Percentiles rank a stretch among this genome's conserved stretches.
Evolutionary conservation across 2,113 vertebrate species (phyloP).

Genomic region (Aphyosemion australe): DNA sequence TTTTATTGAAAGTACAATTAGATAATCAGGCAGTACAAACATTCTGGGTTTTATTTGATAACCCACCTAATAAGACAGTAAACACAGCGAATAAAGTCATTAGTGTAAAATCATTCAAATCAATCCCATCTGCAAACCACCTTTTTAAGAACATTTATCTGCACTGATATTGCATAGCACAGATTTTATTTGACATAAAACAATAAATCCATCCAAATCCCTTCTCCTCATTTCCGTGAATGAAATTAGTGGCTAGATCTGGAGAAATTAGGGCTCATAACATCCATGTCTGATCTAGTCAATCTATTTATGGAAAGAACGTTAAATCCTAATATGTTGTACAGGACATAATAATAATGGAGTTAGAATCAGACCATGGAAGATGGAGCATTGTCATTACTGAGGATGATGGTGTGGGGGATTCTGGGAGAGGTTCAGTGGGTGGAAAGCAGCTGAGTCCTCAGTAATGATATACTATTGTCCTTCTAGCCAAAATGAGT

Average conservation of each 20-base stretch:
- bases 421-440: slow-evolving; percentile 10
- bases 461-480: not conserved
- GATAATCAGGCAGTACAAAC: slow-evolving; percentile 2
- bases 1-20: slow-evolving; percentile 19
- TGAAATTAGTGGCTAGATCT: slow-evolving; percentile 39
- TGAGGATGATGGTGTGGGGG: slow-evolving; percentile 1
- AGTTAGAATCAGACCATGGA: slow-evolving; percentile 36
- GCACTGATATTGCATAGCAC: slow-evolving; percentile 26
- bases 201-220: slow-evolving; percentile 46
- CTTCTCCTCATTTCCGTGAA: slow-evolving; percentile 29
- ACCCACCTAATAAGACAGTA: too few species aligned
- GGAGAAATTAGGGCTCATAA: slow-evolving; percentile 36
- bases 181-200: slow-evolving; percentile 16
- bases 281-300: slow-evolving; percentile 40
- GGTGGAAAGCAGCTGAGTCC: slow-evolving; percentile 9
- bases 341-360: slow-evolving; percentile 27
- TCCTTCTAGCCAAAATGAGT: not conserved
- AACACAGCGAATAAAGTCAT: not conserved
- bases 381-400: slow-evolving; percentile 40
- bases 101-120: slow-evolving; percentile 8
- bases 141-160: slow-evolving; percentile 22
- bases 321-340: slow-evolving; percentile 37
- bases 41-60: not conserved
- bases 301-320: slow-evolving; percentile 43
- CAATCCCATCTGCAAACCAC: slow-evolving; percentile 16